Base-by-base conservation (phyloP, 2,888 invertebrate species). In the Aproaerema taeniolella region DNA sequence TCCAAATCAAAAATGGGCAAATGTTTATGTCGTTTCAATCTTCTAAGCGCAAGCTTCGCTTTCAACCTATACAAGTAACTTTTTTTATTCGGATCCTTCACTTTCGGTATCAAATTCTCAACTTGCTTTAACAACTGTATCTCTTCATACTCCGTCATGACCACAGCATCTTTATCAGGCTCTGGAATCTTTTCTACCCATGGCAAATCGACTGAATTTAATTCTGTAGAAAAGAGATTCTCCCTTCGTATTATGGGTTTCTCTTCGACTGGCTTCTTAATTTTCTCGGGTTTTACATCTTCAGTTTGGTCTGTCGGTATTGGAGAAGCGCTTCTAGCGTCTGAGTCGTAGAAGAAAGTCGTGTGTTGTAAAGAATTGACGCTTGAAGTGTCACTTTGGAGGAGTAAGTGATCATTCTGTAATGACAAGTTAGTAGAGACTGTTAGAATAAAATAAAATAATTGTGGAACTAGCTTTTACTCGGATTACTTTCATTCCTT, bases 1-100 rank as follows among this genome's bases (percentile, higher is more conserved):
- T 86, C 87, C 35, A 87, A 56, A 62, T 86, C 77, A 43, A 87
- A 87, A 1, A 82, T 35, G 0, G 85, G 83, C 45, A 83, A 42
- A 47, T 79, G 82, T 17, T 77, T 82, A 36, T 81, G 85, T 16
- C 85, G 59, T 50, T 87, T 87, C 20, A 83, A 46, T 34, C 83
- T 59, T 5, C 87, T 51, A 12, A 87, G 38, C 3, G 79, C 61
- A 15, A 87, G 43, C 34, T 82, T 85, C 0, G 87, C 83, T 31
- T 50, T 61, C 41, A 83, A 47, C 8, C 79, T 52, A 29, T 49
- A 51, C 46, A 86, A 48, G 1, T 70, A 53, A 0, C 72, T 68
- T 43, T 65, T 73, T 42, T 66, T 68, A 17, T 51, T 57, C 0
- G 67, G 56, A n/a, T 78, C 78, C 40, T 58, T 67, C 1, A 76